These are phyloP conservation scores for Hypocryptadius cinnamomeus DNA, from an alignment of 2,113 vertebrate species.

Conservation along the genomic window DNA sequence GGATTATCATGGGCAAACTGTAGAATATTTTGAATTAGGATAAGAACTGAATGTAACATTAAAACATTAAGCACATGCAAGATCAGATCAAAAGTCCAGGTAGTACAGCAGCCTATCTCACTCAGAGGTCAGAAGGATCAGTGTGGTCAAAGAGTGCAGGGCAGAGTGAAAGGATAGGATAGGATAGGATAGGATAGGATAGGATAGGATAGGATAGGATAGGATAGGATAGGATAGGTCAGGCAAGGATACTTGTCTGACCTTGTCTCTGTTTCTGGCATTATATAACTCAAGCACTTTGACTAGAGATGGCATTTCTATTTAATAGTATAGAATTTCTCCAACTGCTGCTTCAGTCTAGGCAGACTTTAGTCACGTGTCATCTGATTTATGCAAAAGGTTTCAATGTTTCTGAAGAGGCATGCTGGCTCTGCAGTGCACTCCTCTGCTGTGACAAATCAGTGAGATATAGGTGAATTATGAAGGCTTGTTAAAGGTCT, in stretches of 20 bases:
- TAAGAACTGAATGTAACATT: background rate
- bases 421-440: background rate
- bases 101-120: background rate
- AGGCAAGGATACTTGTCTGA: background rate
- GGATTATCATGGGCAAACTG: background rate
- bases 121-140: background rate
- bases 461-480: background rate
- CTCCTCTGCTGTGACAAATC: background rate
- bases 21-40: background rate
- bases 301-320: background rate
- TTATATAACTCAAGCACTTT: background rate
- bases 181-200: too few species aligned
- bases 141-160: background rate
- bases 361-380: background rate
- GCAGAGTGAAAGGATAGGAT: background rate
- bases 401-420: background rate
- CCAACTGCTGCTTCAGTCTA: background rate
- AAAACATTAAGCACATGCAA: background rate
- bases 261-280: background rate
- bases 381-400: background rate
- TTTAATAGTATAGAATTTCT: background rate
- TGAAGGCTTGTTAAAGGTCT: background rate
- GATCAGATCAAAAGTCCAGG: background rate
- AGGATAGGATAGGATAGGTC: too few species aligned
- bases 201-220: too few species aligned